Conservation (phyloP, 2,888 invertebrate genomes). For the Morinoia aosen region DNA sequence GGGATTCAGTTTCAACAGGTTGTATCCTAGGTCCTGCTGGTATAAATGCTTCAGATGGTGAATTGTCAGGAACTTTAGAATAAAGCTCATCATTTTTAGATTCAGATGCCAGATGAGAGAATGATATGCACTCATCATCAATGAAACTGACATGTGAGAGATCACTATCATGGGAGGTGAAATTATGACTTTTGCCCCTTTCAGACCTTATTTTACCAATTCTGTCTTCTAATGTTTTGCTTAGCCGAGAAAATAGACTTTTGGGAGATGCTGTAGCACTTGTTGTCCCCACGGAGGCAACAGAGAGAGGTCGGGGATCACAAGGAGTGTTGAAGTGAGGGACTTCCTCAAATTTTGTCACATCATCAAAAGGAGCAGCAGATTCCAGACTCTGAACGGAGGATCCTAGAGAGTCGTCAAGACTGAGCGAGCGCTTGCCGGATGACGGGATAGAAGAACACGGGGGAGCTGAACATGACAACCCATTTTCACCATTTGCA, state of each 20-base stretch:
- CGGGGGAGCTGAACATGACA: constrained; percentile 1
- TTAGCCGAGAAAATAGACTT: constrained; percentile 71
- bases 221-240: constrained; percentile 84
- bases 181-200: constrained; percentile 70
- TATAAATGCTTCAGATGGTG: background rate
- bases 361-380: background rate
- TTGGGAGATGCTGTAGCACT: constrained; percentile 33
- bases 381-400: constrained; percentile 40
- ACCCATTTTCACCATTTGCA: background rate
- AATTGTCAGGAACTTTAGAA: constrained; percentile 37
- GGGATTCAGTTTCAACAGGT: constrained; percentile 40
- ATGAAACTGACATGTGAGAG: background rate
- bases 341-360: background rate
- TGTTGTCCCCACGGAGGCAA: background rate
- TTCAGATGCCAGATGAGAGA: constrained; percentile 29
- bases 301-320: background rate
- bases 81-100: constrained; percentile 46
- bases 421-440: constrained; percentile 27
- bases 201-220: constrained; percentile 80
- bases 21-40: background rate
- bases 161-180: constrained; percentile 21
- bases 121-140: constrained; percentile 52
- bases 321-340: background rate
- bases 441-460: constrained; percentile 11
- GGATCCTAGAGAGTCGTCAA: constrained; percentile 14